Evolutionary conservation across 92 coral and sea anemone genomes (phyloP).

Genomic region (Epizoanthus rinbou): DNA sequence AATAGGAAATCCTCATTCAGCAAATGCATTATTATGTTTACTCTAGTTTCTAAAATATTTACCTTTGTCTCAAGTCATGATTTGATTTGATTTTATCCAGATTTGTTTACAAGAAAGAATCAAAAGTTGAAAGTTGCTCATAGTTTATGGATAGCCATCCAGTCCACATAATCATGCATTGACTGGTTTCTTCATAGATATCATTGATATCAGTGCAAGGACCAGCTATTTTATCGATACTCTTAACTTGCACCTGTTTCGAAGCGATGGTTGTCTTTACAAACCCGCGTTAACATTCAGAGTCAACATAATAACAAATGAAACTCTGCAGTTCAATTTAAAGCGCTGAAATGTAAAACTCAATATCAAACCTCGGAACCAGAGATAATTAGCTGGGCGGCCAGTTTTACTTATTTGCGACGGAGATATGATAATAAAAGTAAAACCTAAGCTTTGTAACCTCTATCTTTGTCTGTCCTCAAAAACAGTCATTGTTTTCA

Average conservation of each 20-base stretch:
- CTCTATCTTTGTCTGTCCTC: no score
- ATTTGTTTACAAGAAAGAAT: slow-evolving; percentile 4
- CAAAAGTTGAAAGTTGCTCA: not conserved
- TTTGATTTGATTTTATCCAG: not conserved
- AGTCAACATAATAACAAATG: not conserved
- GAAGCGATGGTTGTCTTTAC: not conserved
- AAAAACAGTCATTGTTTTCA: no score
- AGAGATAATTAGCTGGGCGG: no score
- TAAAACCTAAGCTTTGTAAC: no score
- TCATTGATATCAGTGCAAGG: not conserved
- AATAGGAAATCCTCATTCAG: not conserved
- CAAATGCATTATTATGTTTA: not conserved
- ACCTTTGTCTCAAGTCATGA: slow-evolving; percentile 14
- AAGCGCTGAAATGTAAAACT: not conserved
- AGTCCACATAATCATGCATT: not conserved
- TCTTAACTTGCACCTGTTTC: slow-evolving; percentile 4
- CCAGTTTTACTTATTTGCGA: no score
- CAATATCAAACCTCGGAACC: no score
- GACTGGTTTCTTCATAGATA: not conserved
- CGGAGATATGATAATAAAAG: no score
- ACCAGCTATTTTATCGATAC: not conserved
- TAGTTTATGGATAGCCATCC: slow-evolving; percentile 1
- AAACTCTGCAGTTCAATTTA: not conserved
- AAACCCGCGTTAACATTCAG: not conserved
- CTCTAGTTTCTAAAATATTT: not conserved